Evolutionary conservation across 2,888 invertebrate genomes (phyloP), one percentile per base, ranked within the genome.

Genomic region (Linyphia triangularis): DNA sequence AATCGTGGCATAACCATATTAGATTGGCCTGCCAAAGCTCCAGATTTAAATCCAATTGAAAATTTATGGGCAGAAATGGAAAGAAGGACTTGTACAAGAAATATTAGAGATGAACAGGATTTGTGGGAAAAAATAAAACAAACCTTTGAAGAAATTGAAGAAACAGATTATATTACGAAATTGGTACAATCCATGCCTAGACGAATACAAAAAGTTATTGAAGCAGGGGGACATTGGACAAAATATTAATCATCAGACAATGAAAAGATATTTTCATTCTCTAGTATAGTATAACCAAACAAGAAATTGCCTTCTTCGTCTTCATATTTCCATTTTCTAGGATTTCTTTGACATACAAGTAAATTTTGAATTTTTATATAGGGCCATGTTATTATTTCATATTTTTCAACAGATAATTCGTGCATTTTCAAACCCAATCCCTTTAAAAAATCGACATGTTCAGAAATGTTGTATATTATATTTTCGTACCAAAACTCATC

Each of bases 21-120:
- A 13, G 22, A 40, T 9, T 78, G 65, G 65, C 65, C 78, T 0
- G 26, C 78, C 16, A 65, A 65, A 51, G 37, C 30, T 30, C 78
- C 78, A 0, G 78, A 78, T 43, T 65, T 78, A 30, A 78, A 78
- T 78, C 78, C 78, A n/a, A 78, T 78, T 19, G 78, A 78, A 51
- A 40, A 78, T n/a, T 26, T 78, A 19, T 78, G 65, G 78, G 63
- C 40, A 0, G 65, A 63, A 63, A 78, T 78, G 26, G 78, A 78
- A 28, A 37, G 43, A 75, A 37, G 57, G 22, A 61, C 59, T 0
- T 10, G 37, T 9, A 61, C 30, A 13, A 28, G 75, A 75, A 6
- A 59, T 33, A 3, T 75, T 19, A 5, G n/a, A 13, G 37, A 0
- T 33, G 0, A 0, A 1, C 22, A 59, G 1, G 59, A 75, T 0